phyloP scores from a whole-genome alignment of 2,888 invertebrate genomes.

The Dysmachus trigonus region DNA sequence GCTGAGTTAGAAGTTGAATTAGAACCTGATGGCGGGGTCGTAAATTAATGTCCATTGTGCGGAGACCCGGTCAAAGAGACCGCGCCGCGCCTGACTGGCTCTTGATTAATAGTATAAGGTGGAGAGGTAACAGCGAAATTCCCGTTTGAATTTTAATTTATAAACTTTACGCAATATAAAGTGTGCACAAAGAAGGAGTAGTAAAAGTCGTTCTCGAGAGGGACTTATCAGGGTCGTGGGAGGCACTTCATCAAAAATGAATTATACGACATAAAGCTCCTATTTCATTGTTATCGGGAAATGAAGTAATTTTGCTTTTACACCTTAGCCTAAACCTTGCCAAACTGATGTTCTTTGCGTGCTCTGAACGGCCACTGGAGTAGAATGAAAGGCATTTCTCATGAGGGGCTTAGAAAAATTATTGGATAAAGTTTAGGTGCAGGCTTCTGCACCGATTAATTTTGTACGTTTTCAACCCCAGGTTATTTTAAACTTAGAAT shows the following conservation, averaged over 20 bases:
- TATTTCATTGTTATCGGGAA: not conserved
- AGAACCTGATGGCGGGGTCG: constrained; percentile 23
- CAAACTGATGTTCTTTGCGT: not conserved
- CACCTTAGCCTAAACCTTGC: not conserved
- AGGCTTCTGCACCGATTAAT: too few relatives aligned
- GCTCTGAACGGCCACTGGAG: not conserved
- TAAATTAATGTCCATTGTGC: constrained; percentile 28
- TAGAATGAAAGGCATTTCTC: too few relatives aligned
- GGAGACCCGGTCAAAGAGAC: constrained; percentile 23
- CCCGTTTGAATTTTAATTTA: constrained; percentile 26
- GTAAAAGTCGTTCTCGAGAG: not conserved
- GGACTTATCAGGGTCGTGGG: not conserved
- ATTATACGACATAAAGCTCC: not conserved
- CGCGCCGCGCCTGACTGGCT: not conserved
- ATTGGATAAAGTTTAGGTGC: too few relatives aligned
- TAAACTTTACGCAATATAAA: constrained; percentile 4
- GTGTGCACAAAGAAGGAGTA: not conserved
- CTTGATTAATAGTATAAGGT: constrained; percentile 17
- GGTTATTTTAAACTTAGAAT: too few relatives aligned
- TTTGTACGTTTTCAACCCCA: too few relatives aligned
- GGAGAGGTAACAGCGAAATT: not conserved
- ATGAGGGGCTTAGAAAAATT: too few relatives aligned
- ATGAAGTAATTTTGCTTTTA: not conserved
- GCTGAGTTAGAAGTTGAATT: constrained; percentile 27
- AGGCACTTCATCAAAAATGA: not conserved